These are phyloP conservation scores for Cottus gobio DNA, from an alignment of 2,113 vertebrate species.

Conservation along the genomic window DNA sequence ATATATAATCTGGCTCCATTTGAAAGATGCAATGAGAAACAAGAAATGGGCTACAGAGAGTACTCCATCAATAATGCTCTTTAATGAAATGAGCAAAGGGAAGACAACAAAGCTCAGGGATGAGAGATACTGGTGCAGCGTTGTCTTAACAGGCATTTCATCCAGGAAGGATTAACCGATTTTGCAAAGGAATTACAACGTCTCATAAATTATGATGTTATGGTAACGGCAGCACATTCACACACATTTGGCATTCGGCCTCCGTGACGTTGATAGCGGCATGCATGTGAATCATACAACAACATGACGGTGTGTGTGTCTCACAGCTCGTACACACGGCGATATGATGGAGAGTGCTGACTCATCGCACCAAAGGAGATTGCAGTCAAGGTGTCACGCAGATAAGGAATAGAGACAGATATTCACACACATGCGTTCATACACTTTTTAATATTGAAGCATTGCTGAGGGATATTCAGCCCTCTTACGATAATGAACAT, in stretches of 20 bases:
- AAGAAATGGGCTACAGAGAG: conserved; percentile 17
- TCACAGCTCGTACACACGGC: background rate
- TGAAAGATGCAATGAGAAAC: conserved; percentile 38
- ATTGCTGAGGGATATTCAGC: conserved; percentile 8
- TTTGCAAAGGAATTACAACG: conserved; percentile 40
- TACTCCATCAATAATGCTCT: conserved; percentile 54
- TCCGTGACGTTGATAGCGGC: background rate
- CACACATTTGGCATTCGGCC: background rate
- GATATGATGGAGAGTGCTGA: conserved; percentile 21
- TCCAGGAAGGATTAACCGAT: conserved; percentile 54
- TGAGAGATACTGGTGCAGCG: conserved; percentile 8
- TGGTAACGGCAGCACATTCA: background rate
- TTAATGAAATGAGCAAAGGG: conserved; percentile 53
- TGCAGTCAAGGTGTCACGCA: background rate
- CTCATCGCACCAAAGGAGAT: conserved; percentile 24
- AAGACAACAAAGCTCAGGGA: conserved; percentile 24
- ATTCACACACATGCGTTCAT: background rate
- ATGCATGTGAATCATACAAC: background rate
- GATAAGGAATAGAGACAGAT: background rate
- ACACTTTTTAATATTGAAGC: background rate
- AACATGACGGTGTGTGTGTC: background rate
- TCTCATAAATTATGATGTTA: conserved; percentile 22
- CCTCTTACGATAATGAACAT: background rate
- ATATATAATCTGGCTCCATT: conserved; percentile 40
- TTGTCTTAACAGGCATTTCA: conserved; percentile 61